Evolutionary conservation across 2,113 vertebrate genomes (phyloP).

Genomic region (Channa maculata): DNA sequence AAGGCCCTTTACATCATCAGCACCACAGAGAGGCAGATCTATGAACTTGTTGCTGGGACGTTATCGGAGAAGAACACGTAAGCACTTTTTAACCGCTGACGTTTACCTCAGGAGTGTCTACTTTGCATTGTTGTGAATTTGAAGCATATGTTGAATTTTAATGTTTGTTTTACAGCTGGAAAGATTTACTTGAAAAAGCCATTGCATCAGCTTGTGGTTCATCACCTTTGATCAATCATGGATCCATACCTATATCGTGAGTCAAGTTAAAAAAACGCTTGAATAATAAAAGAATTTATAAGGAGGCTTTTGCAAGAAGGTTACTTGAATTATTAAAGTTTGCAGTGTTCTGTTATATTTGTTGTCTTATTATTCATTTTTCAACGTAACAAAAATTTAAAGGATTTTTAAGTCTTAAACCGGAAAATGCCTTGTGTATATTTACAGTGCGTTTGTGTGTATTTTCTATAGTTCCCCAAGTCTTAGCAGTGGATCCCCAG

Average conservation of each 20-base stretch:
- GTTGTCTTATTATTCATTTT: no score
- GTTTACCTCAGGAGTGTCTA: neutral
- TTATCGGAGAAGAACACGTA: conserved; percentile 91
- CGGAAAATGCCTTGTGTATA: neutral
- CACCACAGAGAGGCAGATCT: conserved; percentile 93
- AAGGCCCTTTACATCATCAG: conserved; percentile 95
- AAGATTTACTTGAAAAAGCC: conserved; percentile 81
- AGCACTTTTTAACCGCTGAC: conserved; percentile 16
- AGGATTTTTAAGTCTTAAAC: neutral
- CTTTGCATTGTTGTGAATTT: neutral
- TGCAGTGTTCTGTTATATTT: no score
- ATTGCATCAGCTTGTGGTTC: conserved; percentile 61
- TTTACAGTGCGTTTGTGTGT: neutral
- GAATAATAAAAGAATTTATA: neutral
- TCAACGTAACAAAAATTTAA: neutral
- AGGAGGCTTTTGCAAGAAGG: neutral
- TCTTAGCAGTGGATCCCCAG: conserved; percentile 55
- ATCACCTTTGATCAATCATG: conserved; percentile 55
- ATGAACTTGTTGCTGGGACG: conserved; percentile 90
- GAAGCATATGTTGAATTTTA: neutral
- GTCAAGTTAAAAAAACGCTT: conserved; percentile 27
- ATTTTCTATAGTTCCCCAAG: conserved; percentile 53
- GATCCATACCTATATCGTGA: conserved; percentile 68
- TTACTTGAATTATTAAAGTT: neutral
- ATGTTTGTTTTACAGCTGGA: conserved; percentile 74